Evolutionary conservation across 1,140 invertebrate species (phyloP).

Genomic region (Bombyx mandarina): DNA sequence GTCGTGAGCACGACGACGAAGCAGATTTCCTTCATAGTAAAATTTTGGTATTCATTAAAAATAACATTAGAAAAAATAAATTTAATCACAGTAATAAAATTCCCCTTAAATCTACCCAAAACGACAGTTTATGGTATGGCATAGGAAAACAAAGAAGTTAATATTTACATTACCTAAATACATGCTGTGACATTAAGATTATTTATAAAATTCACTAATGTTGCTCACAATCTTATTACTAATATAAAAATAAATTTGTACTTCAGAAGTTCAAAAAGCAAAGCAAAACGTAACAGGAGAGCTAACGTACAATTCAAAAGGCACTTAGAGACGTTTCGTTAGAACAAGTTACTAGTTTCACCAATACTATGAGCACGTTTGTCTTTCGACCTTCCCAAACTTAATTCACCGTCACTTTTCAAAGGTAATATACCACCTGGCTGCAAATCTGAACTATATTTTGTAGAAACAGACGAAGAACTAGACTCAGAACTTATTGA

Average conservation of each 20-base stretch:
- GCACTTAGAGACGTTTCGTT: conserved; percentile 8
- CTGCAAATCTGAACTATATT: conserved; percentile 26
- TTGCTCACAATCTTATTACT: too few relatives aligned
- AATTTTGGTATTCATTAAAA: too few relatives aligned
- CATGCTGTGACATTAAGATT: too few relatives aligned
- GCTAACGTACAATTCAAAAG: conserved; percentile 7
- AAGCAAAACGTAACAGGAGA: neutral
- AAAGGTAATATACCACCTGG: conserved; percentile 34
- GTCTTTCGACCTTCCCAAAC: conserved; percentile 29
- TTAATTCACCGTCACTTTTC: conserved; percentile 55
- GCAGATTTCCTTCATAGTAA: too few relatives aligned
- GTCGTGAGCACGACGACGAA: too few relatives aligned
- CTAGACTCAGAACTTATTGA: conserved; percentile 42
- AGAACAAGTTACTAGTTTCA: conserved; percentile 31
- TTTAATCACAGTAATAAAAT: too few relatives aligned
- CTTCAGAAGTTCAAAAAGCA: conserved; percentile 31
- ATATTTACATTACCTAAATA: too few relatives aligned
- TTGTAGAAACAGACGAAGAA: conserved; percentile 30
- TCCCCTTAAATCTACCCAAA: too few relatives aligned
- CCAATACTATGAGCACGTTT: conserved; percentile 50
- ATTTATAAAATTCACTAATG: too few relatives aligned
- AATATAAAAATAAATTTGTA: conserved; percentile 34
- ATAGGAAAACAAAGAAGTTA: too few relatives aligned
- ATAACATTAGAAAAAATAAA: too few relatives aligned
- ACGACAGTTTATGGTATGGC: too few relatives aligned